Evolutionary conservation across 2,113 vertebrate genomes (phyloP), one percentile per base, ranked within the genome.

Genomic region (Nothobranchius furzeri): DNA sequence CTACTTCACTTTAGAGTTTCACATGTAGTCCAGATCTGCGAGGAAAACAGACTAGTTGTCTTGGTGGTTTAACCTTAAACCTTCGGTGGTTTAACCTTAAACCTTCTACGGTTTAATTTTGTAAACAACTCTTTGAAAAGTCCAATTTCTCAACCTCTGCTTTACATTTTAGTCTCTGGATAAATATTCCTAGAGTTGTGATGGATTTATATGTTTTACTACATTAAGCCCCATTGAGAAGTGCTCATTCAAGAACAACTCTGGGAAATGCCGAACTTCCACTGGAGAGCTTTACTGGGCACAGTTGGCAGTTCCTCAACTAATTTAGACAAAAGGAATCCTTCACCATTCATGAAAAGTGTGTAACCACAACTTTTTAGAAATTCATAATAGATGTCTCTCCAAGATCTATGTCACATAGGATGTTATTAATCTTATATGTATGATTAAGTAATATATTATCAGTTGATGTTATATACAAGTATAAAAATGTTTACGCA

Each of bases 171-270:
- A 60, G 50, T 9, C 49, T 51, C 13, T 53, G 12, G 9, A 12
- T 3, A 42, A 61, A 43, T 13, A 51, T 43, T 42, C 46, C 66
- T 11, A 25, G 24, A 14, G 45, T 36, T 64, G 20, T 15, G 45
- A 45, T 51, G 52, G 12, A 65, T 64, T 71, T 35, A 54, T 36
- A 30, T 36, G 50, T 50, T 73, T 74, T 20, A 4, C 37, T 66
- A 54, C 46, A 53, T 60, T 43, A 63, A 43, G 47, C 60, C 53
- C 59, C 64, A 79, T 60, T 85, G 54, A 86, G 30, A 84, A 77
- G 65, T 48, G 65, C 68, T 63, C 76, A 72, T 79, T 84, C 67
- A 80, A 72, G 61, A 83, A 74, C 35, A 69, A 65, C 40, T 50
- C 13, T 67, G 61, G 74, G 60, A 80, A 82, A 70, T 40, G 47